phyloP scores from a whole-genome alignment of 64 coral and sea anemone species.

The Stylophora pistillata region DNA sequence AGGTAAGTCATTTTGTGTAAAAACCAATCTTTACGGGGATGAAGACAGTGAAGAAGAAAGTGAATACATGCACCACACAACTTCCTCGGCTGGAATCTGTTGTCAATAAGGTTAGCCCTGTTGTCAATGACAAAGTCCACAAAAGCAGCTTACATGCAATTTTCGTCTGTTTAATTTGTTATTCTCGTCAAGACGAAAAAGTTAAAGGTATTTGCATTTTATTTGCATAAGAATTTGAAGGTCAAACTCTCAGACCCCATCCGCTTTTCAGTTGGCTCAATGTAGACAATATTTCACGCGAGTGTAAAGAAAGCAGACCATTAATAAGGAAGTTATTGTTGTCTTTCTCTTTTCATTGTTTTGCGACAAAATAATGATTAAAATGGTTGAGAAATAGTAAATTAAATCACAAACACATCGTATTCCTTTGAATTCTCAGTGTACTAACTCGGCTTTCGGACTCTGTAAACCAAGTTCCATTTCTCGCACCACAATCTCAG shows the following conservation, averaged over 20 bases:
- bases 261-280: background rate
- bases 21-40: background rate
- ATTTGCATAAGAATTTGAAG: background rate
- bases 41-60: background rate
- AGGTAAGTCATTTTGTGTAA: background rate
- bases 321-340: background rate
- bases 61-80: background rate
- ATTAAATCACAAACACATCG: no score
- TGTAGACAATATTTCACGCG: background rate
- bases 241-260: background rate
- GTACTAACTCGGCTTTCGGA: no score
- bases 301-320: background rate
- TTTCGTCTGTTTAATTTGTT: constrained; percentile 1
- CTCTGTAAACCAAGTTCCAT: no score
- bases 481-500: no score
- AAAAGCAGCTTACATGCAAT: background rate
- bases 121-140: background rate
- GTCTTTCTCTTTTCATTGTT: background rate
- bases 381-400: no score
- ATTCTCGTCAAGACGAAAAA: background rate
- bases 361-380: background rate
- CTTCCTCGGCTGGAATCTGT: background rate
- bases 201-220: constrained; percentile 5
- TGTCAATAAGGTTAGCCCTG: background rate
- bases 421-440: no score